Base-by-base conservation (phyloP, 53 echinoderm and acorn worm species). In the Luidia sarsii region DNA sequence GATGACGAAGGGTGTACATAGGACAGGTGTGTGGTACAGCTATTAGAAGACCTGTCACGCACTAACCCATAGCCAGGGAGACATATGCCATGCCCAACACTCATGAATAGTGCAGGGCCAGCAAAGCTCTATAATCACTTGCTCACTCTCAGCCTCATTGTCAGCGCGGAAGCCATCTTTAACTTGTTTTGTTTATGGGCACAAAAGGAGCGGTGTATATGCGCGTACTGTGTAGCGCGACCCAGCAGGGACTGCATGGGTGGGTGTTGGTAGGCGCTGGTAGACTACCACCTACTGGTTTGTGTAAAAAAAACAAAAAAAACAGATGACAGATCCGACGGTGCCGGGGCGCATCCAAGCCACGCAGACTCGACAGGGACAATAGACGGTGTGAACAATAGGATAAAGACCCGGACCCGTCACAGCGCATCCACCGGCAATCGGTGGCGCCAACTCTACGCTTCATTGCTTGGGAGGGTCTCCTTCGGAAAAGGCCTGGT, bases 371-470 rank as follows among this genome's bases (percentile, higher is more conserved):
- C 59, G 24, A 22, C 31, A 19, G 39, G 60, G 61, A 77, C 77
- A 77, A 77, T 77, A 48, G 39, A 0, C 33, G 18, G 9, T 25
- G 54, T 54, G 23, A 10, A 77, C 48, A 45, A 28, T 18, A 59
- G 33, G 43, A 77, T 43, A 59, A 77, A 43, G 10, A 19, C 41
- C 45, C 31, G 32, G 48, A 33, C 7, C 27, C 28, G 31, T 24
- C 55, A n/a, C n/a, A n/a, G n/a, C n/a, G n/a, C n/a, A n/a, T n/a
- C n/a, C n/a, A n/a, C n/a, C n/a, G n/a, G 55, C 45, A 38, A 33
- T 77, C 60, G 45, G 33, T 77, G 77, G 77, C 77, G 77, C 77
- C 77, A 77, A 6, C 36, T n/a, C n/a, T 61, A 77, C 77, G 77
- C 77, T 60, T 60, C 60, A 61, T 61, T 77, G 59, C 19, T 30